A percentile compares a stretch with the other conserved stretches of the same genome.
Conservation (phyloP, 2,113 vertebrate species). For the Zosterops japonicus region DNA sequence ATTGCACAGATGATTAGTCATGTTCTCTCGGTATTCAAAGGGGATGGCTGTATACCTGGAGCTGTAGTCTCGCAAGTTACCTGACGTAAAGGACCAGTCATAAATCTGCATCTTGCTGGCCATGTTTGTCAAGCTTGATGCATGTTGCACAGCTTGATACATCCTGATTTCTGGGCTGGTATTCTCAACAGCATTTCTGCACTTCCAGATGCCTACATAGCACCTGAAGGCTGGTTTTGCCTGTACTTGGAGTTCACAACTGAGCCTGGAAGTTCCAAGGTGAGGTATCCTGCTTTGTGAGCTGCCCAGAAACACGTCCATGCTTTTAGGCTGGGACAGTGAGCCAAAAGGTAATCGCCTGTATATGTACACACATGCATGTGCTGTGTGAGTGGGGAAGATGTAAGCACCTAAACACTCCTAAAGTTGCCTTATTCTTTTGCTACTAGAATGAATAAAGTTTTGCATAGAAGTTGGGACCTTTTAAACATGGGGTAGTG, state of each 20-base stretch:
- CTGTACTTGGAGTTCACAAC: neutral
- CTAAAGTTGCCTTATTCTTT: neutral
- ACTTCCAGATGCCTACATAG: neutral
- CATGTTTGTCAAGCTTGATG: neutral
- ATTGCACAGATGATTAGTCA: too few species aligned
- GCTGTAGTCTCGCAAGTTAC: neutral
- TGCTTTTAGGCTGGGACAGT: neutral
- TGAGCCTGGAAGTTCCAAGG: neutral
- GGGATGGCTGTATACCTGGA: neutral
- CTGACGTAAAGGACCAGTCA: neutral
- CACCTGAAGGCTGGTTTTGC: neutral
- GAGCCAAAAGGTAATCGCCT: neutral
- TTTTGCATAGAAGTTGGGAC: neutral
- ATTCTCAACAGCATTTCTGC: neutral
- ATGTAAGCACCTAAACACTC: neutral
- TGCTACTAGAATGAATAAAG: neutral
- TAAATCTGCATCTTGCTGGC: neutral
- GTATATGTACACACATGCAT: neutral
- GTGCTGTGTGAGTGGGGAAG: neutral
- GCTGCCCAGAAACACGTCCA: neutral
- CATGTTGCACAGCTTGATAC: neutral
- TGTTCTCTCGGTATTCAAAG: neutral
- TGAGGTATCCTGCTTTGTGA: neutral
- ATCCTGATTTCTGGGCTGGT: neutral
- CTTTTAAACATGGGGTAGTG: neutral